Evolutionary conservation across 2,888 invertebrate genomes (phyloP).

Genomic region (Netelia fuscicornis): DNA sequence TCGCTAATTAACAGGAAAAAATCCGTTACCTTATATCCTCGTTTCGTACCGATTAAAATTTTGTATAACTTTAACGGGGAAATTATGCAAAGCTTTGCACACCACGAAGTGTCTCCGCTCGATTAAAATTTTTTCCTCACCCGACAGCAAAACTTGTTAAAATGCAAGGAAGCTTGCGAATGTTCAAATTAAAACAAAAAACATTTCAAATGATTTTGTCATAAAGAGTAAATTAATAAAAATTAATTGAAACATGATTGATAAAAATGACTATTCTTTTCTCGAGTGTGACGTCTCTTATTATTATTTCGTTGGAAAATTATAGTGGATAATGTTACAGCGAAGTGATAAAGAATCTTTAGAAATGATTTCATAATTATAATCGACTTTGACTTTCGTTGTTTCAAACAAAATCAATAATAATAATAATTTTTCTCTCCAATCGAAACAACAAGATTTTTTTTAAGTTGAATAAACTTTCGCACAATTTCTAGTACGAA

Average conservation of each 20-base stretch:
- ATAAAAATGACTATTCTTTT: neutral
- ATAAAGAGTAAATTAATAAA: neutral
- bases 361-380: neutral
- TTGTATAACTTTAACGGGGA: neutral
- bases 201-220: neutral
- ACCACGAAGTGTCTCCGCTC: neutral
- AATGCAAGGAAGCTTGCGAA: neutral
- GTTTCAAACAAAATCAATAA: neutral
- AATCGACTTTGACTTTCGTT: neutral
- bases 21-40: neutral
- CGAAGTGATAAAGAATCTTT: neutral
- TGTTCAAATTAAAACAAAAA: neutral
- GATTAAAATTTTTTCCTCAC: neutral
- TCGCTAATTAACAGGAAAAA: slow-evolving; percentile 73
- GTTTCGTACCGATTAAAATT: slow-evolving; percentile 8
- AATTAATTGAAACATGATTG: neutral
- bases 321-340: neutral
- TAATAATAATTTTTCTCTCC: neutral
- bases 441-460: neutral
- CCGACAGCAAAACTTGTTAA: neutral
- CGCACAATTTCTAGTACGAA: neutral
- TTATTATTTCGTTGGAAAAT: slow-evolving; percentile 8
- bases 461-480: neutral
- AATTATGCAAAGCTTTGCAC: neutral
- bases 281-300: neutral